Evolutionary conservation across 2,797 vertebrate species (phyloP).

Genomic region (Sebastes flavidus): DNA sequence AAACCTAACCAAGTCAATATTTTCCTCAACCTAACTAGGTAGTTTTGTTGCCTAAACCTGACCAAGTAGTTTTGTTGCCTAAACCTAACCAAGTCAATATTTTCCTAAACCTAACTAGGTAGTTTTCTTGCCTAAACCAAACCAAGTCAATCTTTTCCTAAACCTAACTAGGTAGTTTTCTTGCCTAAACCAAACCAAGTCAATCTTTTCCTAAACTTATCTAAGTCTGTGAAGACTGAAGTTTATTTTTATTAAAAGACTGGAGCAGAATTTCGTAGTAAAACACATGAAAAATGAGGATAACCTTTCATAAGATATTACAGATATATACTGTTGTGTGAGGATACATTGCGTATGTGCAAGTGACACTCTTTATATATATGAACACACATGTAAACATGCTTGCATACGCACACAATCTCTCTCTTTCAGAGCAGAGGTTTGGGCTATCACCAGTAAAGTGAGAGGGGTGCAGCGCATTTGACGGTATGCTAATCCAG

Average conservation of each 20-base stretch:
- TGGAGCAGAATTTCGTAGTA: neutral
- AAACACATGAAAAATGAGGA: neutral
- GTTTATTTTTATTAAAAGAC: neutral
- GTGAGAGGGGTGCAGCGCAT: neutral
- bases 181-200: no score
- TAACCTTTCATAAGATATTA: neutral
- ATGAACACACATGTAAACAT: neutral
- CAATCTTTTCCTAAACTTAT: no score
- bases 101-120: no score
- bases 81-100: no score
- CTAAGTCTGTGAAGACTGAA: neutral
- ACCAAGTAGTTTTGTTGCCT: no score
- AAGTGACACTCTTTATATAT: neutral
- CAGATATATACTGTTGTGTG: no score
- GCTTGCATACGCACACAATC: neutral
- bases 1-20: no score
- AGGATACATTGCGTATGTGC: neutral
- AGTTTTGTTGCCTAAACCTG: no score
- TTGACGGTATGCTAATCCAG: slow-evolving; percentile 38
- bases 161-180: rapidly evolving
- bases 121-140: no score
- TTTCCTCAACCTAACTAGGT: no score
- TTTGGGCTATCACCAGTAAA: neutral
- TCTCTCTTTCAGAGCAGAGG: neutral
- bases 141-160: no score